Conservation (phyloP, 2,113 vertebrate genomes). For the Pungitius pungitius region DNA sequence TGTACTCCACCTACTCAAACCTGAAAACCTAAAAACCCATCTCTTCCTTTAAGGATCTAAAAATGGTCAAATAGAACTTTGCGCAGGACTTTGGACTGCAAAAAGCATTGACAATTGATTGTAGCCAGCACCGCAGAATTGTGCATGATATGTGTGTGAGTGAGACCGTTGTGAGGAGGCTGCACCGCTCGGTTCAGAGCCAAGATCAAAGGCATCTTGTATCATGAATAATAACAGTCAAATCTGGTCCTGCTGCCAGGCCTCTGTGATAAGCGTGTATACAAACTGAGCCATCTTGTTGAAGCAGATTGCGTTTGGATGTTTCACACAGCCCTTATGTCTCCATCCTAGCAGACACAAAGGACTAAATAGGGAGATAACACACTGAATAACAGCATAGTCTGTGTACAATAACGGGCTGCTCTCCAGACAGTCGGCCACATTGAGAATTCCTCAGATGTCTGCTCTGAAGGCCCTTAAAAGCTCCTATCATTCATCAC, state of each 20-base stretch:
- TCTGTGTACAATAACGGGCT: constrained; percentile 29
- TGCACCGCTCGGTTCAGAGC: constrained; percentile 29
- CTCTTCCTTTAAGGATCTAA: neutral
- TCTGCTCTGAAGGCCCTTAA: constrained; percentile 12
- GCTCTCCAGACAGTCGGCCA: constrained; percentile 19
- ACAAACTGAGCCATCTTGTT: constrained; percentile 67
- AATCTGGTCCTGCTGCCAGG: constrained; percentile 46
- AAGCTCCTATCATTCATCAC: constrained; percentile 18
- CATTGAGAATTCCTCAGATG: constrained; percentile 15
- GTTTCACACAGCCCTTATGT: constrained; percentile 58
- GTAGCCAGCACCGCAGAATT: neutral
- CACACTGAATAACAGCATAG: constrained; percentile 12
- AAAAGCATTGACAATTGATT: neutral
- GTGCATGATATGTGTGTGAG: neutral
- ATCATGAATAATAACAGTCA: constrained; percentile 75
- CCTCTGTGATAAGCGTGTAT: constrained; percentile 62
- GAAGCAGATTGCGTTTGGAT: constrained; percentile 65
- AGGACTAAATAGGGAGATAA: constrained; percentile 53
- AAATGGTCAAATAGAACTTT: neutral
- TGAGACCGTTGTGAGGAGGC: constrained; percentile 19
- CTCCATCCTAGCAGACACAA: constrained; percentile 57
- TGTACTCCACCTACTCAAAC: neutral
- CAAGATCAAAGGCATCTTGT: constrained; percentile 71
- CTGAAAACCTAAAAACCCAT: neutral
- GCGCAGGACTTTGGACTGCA: neutral